Base-by-base conservation (phyloP, 2,797 vertebrate genomes). In the Cryptoblepharus egeriae region DNA sequence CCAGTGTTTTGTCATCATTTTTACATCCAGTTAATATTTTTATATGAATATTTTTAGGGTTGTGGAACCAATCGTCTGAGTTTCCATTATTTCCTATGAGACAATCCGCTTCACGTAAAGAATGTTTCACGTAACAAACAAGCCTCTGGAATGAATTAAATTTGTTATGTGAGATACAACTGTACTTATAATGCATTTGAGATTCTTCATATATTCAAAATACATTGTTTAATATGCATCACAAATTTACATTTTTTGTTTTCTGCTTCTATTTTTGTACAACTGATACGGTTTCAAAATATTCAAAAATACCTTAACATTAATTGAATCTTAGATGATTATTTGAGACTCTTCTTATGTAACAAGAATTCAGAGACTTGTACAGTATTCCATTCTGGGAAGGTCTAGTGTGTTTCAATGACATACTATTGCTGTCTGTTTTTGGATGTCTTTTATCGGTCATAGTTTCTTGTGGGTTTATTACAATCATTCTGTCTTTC, bases 171-270 rank as follows among this genome's bases (percentile, higher is more conserved):
- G n/a, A n/a, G n/a, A n/a, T n/a, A n/a, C n/a, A n/a, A n/a, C 0
- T 83, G 87, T 45, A 67, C 82, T 90, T 88, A 37, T 42, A 76
- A 77, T 75, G 13, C 57, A 83, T 58, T 80, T 89, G 45, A 79
- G 84, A 84, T 72, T 61, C 49, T 16, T 89, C 79, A 1, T 52
- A 15, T 6, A n/a, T 42, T 83, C 86, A 52, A 70, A 28, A 49
- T 32, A 49, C 57, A 72, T 73, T 80, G n/a, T 12, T 24, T 35
- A 63, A 35, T n/a, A n/a, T 24, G 22, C 9, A 32, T 60, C 49
- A 82, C n/a, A 16, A 68, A 32, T 69, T 37, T 20, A 42, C 35
- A 11, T 24, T 12, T 67, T 2, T 74, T 70, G 28, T n/a, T 63
- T 72, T 64, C 39, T 73, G 5, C 22, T 30, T 77, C 26, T 9